Conservation (phyloP, 2,797 vertebrate species). For the Lithobates pipiens region DNA sequence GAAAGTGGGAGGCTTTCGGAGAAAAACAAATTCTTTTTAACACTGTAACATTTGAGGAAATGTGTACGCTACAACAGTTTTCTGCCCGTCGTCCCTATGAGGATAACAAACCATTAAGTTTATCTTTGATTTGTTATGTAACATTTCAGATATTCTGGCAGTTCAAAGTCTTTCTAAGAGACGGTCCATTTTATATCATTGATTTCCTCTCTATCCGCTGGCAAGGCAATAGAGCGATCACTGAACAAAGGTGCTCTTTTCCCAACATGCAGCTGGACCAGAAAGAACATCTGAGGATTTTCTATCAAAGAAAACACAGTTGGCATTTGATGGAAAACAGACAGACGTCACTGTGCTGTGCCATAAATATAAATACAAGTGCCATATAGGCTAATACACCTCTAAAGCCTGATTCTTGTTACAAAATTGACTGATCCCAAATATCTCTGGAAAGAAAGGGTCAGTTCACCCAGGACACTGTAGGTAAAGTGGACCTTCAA, state of each 20-base stretch:
- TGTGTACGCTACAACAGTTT: background rate
- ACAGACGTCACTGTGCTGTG: background rate
- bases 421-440: too few relatives aligned
- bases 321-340: slow-evolving; percentile 1
- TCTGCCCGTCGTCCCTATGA: background rate
- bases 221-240: slow-evolving; percentile 48
- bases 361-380: slow-evolving; percentile 9
- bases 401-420: too few relatives aligned
- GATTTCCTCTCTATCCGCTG: slow-evolving; percentile 51
- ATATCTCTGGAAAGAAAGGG: too few relatives aligned
- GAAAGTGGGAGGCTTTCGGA: background rate
- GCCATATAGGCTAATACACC: too few relatives aligned
- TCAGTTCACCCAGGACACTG: too few relatives aligned
- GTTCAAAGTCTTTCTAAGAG: slow-evolving; percentile 48
- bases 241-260: slow-evolving; percentile 48
- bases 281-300: slow-evolving; percentile 25
- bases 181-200: slow-evolving; percentile 44
- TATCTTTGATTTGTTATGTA: slow-evolving; percentile 34
- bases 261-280: slow-evolving; percentile 26
- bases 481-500: too few relatives aligned
- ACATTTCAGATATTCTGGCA: slow-evolving; percentile 48
- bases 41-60: background rate
- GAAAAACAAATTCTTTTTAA: slow-evolving; percentile 1
- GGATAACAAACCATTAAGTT: slow-evolving; percentile 14
- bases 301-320: slow-evolving; percentile 30